Base-by-base conservation (phyloP, 2,888 invertebrate genomes). In the Perithous albicinctus region DNA sequence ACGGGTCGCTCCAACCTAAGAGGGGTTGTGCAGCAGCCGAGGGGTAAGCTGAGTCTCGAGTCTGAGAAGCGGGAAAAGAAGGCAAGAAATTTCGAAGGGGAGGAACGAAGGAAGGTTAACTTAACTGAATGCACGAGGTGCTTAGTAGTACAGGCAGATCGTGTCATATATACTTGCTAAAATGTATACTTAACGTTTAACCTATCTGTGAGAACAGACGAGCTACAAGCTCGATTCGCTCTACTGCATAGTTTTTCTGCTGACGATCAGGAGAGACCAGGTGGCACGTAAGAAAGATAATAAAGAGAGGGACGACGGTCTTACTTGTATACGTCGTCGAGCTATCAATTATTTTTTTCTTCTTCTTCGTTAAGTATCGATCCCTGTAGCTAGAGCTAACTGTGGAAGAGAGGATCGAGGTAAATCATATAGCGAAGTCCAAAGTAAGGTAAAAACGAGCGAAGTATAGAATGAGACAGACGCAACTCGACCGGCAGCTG, bases 401-500 rank as follows among this genome's bases (percentile, higher is more conserved):
- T 41, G 64, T 20, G 43, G 51, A 56, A 35, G 41, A 56, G 23
- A 29, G 67, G 15, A 29, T 5, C 23, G 64, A 41, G 29, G 35
- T 15, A 56, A 82, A 69, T 15, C 38, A 20, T 67, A 12, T 5
- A 20, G n/a, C 2, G 15, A 67, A 59, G 35, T 20, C 18, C 51
- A 56, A 23, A 48, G 64, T 64, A 29, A 66, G 23, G 59, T 38
- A 26, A 64, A 26, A 67, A 32, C 59, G 20, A 73, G 32, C 8
- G 61, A 54, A 43, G 48, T 54, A 63, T 63, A 69, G 72, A 56
- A 54, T 29, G 69, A 64, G 56, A 82, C 64, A 70, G 59, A 77
- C 78, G 78, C 79, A 78, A 77, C 82, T 85, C 79, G 82, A 66
- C 85, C 73, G 64, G 79, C 59, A 84, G 84, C 84, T 84, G 83